Evolutionary conservation across 2,888 invertebrate species (phyloP), one percentile per base, ranked within the genome.

Genomic region (Heliconius ismenius): DNA sequence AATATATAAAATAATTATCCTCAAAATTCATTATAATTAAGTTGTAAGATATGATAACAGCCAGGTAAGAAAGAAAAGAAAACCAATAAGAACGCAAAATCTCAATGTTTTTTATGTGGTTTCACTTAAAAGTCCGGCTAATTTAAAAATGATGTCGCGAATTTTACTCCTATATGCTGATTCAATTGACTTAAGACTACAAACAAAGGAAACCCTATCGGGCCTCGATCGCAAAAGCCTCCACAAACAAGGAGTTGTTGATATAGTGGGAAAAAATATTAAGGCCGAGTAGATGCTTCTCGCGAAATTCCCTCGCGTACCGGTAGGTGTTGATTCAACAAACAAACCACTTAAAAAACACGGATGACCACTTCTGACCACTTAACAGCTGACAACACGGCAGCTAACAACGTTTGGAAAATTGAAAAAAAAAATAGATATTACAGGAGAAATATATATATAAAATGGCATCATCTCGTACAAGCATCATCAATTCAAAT

Each of bases 271-370:
- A 83, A 86, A 88, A 90, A 91, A 90, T 89, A 89, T 88, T 87
- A 87, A 88, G 88, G 86, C 86, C 86, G 85, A 84, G 85, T 86
- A 85, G 88, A 90, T 88, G 89, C 88, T 88, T 88, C 88, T 85
- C 86, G 91, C 89, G 84, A 88, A 91, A 89, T 89, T 86, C 88
- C 86, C 88, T 87, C 86, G 88, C 88, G 85, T 84, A 89, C 86
- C 88, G 86, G 92, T 91, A 92, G 90, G 86, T 92, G 90, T 92
- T 92, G 86, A 88, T 86, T 91, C 85, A 84, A 89, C 86, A 91
- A 93, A 93, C 87, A 93, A 83, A 86, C 83, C 85, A 86, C 83
- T 82, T 83, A 86, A 83, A 78, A 89, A 86, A 91, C 91, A 90
- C 87, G 90, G 89, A 88, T 88, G 87, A 83, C 86, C 90, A 92